Evolutionary conservation across 2,113 vertebrate genomes (phyloP), one percentile per base, ranked within the genome.

Genomic region (Siniperca chuatsi): DNA sequence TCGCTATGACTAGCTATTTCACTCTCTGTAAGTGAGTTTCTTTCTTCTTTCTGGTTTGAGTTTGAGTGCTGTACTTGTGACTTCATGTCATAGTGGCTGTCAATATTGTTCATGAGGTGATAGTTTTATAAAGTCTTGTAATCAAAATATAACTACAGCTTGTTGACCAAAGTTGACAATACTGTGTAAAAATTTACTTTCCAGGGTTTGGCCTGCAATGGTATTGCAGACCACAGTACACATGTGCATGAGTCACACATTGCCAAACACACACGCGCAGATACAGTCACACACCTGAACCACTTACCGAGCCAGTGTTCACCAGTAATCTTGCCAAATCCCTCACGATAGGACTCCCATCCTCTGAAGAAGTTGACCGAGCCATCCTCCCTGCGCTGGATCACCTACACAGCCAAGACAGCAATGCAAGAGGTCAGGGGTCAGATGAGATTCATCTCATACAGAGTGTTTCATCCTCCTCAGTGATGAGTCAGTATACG

Each of bases 251-350:
- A 70, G 42, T 70, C 64, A 65, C 12, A 62, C 55, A 6, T 33
- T 20, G 54, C 54, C 75, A 73, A 68, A 85, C n/a, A 67, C 18
- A 75, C 54, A 50, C 64, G 65, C 25, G 62, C 21, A 58, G 4
- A 67, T 42, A 61, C 69, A 72, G 40, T 46, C 77, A 37, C 79
- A 87, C 64, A 75, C 62, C 50, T 40, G 65, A 87, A 75, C 29
- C 66, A 89, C 97, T 76, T 95, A 99, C 98, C 98, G 44, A 99
- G 92, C 98, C 98, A 99, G 94, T 99, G 98, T 94, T 99, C 98
- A 16, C 97, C 98, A 0, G 97, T 99, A 89, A 99, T 97, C 95
- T 96, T 99, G 84, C 98, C 98, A 2, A 99, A 99, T 91, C 98
- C 98, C 0, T 99, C 97, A 13, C 96, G 93, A 81, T 99, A 99